Percentiles rank a stretch among this genome's conserved stretches.
Evolutionary conservation across 2,797 vertebrate genomes (phyloP).

Genomic region (Esox masquinongy): DNA sequence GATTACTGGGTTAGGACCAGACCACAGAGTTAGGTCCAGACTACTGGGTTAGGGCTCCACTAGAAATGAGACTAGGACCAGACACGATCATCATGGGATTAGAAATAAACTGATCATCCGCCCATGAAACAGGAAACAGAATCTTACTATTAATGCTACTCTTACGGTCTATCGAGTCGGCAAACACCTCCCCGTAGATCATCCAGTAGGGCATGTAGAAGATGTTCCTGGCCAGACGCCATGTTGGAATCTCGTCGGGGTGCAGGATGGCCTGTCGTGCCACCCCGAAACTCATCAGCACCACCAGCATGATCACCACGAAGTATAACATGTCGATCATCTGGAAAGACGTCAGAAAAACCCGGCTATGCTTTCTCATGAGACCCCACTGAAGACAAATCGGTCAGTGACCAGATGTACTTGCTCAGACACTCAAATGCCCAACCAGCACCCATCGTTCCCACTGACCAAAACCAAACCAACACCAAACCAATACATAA

Average conservation of each 20-base stretch:
- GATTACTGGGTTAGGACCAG: neutral
- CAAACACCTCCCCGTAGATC: conserved; percentile 99
- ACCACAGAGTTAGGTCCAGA: neutral
- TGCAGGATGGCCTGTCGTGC: conserved; percentile 95
- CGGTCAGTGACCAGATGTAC: neutral
- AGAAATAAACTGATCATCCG: conserved; percentile 74
- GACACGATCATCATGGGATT: conserved; percentile 31
- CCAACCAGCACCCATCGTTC: no score
- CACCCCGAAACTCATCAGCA: conserved; percentile 96
- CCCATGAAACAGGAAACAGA: conserved; percentile 81
- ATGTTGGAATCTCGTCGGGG: conserved; percentile 93
- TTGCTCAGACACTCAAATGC: no score
- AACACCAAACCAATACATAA: neutral
- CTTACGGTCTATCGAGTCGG: conserved; percentile 99
- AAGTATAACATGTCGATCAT: conserved; percentile 99
- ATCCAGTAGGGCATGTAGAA: conserved; percentile 99
- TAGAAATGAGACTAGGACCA: neutral
- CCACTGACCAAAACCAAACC: no score
- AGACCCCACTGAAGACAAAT: no score
- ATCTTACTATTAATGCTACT: conserved; percentile 98
- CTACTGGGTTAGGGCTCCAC: neutral
- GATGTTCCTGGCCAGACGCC: conserved; percentile 94
- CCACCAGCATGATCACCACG: conserved; percentile 98
- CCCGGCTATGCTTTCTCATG: no score
- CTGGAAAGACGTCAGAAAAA: conserved; percentile 26